Conservation (phyloP, 2,888 invertebrate genomes). For the Norana najaformis region DNA sequence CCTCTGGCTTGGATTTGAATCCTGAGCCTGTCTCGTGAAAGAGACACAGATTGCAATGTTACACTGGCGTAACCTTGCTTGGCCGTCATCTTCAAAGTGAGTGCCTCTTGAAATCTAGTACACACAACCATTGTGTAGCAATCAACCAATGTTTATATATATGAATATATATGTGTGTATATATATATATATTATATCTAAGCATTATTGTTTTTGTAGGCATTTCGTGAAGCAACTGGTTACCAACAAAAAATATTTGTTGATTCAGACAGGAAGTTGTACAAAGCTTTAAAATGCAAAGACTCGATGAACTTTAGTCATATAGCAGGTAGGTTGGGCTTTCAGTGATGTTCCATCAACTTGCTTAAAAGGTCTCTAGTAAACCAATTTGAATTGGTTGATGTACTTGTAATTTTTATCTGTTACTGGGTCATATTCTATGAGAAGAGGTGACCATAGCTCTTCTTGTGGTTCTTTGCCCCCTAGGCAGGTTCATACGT, state of each 20-base stretch:
- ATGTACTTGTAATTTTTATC: no score
- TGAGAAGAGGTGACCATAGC: no score
- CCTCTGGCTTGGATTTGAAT: no score
- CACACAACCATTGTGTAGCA: not conserved
- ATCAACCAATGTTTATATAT: not conserved
- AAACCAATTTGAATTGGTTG: not conserved
- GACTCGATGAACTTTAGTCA: not conserved
- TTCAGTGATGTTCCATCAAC: not conserved
- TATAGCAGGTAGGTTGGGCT: not conserved
- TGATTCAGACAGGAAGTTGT: conserved; percentile 55
- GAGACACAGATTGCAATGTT: not conserved
- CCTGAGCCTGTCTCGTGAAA: no score
- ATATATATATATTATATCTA: not conserved
- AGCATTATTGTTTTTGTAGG: not conserved
- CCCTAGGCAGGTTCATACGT: no score
- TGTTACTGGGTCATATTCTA: no score
- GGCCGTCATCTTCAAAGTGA: not conserved
- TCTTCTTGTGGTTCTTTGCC: no score
- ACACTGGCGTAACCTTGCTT: no score
- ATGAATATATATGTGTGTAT: not conserved
- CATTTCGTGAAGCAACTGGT: conserved; percentile 53
- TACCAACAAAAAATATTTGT: conserved; percentile 51
- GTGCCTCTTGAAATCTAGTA: not conserved
- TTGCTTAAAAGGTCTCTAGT: not conserved
- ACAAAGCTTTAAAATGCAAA: conserved; percentile 49